phyloP scores from a whole-genome alignment of 2,888 invertebrate species.

The Euplexia lucipara region DNA sequence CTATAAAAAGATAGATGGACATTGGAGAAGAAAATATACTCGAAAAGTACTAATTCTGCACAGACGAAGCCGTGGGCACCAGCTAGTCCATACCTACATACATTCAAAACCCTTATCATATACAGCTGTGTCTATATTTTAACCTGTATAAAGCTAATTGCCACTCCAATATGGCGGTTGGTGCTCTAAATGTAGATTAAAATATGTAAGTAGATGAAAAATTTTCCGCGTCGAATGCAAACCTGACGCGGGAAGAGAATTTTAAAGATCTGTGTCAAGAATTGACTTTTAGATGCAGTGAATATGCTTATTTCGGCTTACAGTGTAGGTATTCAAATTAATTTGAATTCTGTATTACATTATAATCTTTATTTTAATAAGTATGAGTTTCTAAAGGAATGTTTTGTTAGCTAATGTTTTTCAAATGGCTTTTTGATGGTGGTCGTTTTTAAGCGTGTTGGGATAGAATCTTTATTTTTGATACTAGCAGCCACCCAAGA shows the following conservation, averaged over 20 bases:
- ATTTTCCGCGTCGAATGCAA: conserved; percentile 36
- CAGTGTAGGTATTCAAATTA: conserved; percentile 55
- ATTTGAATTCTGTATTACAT: conserved; percentile 56
- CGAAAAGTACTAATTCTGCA: no score
- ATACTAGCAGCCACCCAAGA: no score
- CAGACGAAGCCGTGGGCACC: no score
- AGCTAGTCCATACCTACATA: no score
- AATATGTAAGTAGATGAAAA: conserved; percentile 49
- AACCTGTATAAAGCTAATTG: conserved; percentile 57
- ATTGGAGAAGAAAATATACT: no score
- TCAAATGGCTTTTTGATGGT: conserved; percentile 13
- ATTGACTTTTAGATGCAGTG: conserved; percentile 67
- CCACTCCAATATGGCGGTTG: conserved; percentile 46
- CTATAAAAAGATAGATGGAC: no score
- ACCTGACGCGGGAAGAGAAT: conserved; percentile 52
- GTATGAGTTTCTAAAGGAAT: not conserved
- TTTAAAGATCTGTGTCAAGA: conserved; percentile 68
- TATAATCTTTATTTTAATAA: conserved; percentile 16
- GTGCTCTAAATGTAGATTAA: conserved; percentile 58
- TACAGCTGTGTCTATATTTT: conserved; percentile 26
- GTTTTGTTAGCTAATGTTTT: conserved; percentile 4
- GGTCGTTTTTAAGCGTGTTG: not conserved
- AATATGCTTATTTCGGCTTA: conserved; percentile 44
- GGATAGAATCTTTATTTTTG: no score
- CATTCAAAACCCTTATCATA: no score